A percentile compares a stretch with the other conserved stretches of the same genome.
These are phyloP conservation scores for Drosophila tani DNA, from an alignment of 1,140 invertebrate genomes.

Conservation along the genomic window DNA sequence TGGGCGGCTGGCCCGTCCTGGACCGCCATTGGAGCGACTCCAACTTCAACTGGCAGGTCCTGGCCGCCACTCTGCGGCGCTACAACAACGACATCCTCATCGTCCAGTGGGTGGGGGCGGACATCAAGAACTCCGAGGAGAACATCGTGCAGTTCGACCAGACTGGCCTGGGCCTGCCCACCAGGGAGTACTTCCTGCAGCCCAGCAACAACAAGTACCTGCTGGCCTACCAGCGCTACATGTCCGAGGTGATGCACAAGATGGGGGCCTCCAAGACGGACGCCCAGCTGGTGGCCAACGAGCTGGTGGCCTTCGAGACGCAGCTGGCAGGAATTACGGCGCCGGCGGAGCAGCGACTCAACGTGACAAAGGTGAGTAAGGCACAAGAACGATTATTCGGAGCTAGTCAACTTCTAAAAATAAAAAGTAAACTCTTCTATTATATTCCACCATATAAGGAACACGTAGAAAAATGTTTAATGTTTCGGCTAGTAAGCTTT, in stretches of 20 bases:
- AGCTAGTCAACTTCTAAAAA: too few species aligned
- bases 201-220: slow-evolving; percentile 89
- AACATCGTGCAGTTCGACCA: slow-evolving; percentile 96
- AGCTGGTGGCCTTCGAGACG: slow-evolving; percentile 94
- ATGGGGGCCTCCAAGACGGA: slow-evolving; percentile 88
- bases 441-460: too few species aligned
- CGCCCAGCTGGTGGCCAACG: slow-evolving; percentile 88
- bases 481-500: too few species aligned
- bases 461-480: too few species aligned
- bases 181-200: slow-evolving; percentile 93
- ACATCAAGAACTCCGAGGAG: slow-evolving; percentile 94
- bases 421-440: too few species aligned
- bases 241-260: slow-evolving; percentile 89
- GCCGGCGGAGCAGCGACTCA: slow-evolving; percentile 92
- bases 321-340: slow-evolving; percentile 87
- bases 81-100: slow-evolving; percentile 94
- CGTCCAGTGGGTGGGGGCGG: slow-evolving; percentile 93
- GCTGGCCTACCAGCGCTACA: slow-evolving; percentile 92
- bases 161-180: slow-evolving; percentile 93
- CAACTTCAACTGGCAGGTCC: slow-evolving; percentile 90
- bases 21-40: slow-evolving; percentile 87
- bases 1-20: slow-evolving; percentile 95
- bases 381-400: neutral
- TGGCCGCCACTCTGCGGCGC: slow-evolving; percentile 91
- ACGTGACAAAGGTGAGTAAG: slow-evolving; percentile 86